Evolutionary conservation across 2,888 invertebrate genomes (phyloP), one percentile per base, ranked within the genome.

Genomic region (Alloplasta piceator): DNA sequence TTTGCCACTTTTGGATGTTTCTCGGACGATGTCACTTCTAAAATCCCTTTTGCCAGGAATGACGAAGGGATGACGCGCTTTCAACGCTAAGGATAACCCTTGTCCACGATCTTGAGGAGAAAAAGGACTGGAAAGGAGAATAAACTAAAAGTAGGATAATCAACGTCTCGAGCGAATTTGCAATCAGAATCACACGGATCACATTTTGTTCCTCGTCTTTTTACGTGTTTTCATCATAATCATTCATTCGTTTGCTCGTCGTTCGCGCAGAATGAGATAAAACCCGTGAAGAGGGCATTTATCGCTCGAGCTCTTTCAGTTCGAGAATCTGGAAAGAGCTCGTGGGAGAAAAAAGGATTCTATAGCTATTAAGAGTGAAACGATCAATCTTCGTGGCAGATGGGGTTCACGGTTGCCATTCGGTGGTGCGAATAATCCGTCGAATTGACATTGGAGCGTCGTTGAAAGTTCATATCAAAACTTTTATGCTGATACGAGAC

Each of bases 11-110:
- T 39, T 72, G 73, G 63, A 55, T 48, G 64, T 72, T 26, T 60
- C 52, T 7, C 14, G 58, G 55, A 38, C 52, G 48, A 77, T 68
- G 77, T 67, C 72, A 63, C 71, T 72, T 55, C 76, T 77, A 48
- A 72, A 36, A 50, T 56, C 55, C 52, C 63, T 72, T 67, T 63
- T 43, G 63, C 68, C 67, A 67, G 56, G 63, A 63, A 77, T 67
- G 58, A 77, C 46, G 63, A 36, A 36, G 61, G 61, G 67, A 77
- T 77, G 48, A 80, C 72, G 61, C 61, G 72, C 50, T 48, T 72
- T 67, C 12, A 67, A 43, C 48, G 41, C 48, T 56, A 12, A 12
- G 48, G 56, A 73, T 67, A 67, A 71, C 68, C 41, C 66, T 50
- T 66, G 36, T 63, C 50, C 41, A 48, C 41, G 16, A 64, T 79